phyloP scores from a whole-genome alignment of 2,797 vertebrate species.

The Naso thynnoides region DNA sequence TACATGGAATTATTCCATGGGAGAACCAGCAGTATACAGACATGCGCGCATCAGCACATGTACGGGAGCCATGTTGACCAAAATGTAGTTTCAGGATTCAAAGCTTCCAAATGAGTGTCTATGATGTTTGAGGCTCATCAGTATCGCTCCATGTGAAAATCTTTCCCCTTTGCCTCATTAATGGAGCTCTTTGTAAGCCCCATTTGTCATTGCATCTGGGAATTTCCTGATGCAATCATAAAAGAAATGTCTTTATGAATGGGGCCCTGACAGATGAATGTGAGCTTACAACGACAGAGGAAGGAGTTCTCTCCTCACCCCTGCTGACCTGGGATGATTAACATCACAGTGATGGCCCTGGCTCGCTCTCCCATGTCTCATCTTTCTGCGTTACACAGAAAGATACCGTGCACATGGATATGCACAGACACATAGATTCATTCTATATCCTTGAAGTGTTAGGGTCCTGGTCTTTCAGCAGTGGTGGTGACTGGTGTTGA shows the following conservation, averaged over 20 bases:
- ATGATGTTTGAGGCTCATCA: constrained; percentile 44
- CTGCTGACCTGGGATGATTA: constrained; percentile 52
- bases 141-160: constrained; percentile 60
- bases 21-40: constrained; percentile 3
- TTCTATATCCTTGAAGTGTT: constrained; percentile 70
- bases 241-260: constrained; percentile 83
- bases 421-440: constrained; percentile 46
- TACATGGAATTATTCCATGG: constrained; percentile 49
- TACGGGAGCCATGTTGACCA: constrained; percentile 18
- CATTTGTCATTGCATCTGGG: constrained; percentile 73
- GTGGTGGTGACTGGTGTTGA: constrained; percentile 62
- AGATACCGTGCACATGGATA: constrained; percentile 29
- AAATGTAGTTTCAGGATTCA: constrained; percentile 57
- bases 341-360: constrained; percentile 57
- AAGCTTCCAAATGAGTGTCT: constrained; percentile 39
- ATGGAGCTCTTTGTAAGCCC: constrained; percentile 69
- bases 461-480: constrained; percentile 66
- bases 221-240: constrained; percentile 80
- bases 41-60: constrained; percentile 3
- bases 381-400: constrained; percentile 61
- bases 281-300: constrained; percentile 69
- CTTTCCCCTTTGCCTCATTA: constrained; percentile 61
- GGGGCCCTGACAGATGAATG: constrained; percentile 73
- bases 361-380: constrained; percentile 61
- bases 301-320: constrained; percentile 70